phyloP scores from a whole-genome alignment of 1,140 invertebrate species.

The Cryptotermes secundus region DNA sequence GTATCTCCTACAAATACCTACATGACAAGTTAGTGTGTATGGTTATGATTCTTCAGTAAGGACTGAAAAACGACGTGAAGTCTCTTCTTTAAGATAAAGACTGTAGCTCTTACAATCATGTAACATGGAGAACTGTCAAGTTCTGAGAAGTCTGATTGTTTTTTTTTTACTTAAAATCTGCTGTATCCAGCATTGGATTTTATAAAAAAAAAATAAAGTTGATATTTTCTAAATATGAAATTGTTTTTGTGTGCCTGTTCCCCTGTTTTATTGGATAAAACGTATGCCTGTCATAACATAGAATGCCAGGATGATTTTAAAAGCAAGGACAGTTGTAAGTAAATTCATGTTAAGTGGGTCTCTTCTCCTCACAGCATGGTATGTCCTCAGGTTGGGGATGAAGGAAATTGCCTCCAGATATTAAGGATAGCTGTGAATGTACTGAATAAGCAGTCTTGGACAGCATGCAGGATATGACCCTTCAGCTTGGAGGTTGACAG shows the following conservation, averaged over 20 bases:
- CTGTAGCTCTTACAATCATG: background rate
- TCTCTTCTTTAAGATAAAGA: background rate
- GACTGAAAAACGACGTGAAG: background rate
- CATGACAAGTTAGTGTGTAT: background rate
- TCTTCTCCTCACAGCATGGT: no score
- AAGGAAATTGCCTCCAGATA: no score
- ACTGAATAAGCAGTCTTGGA: no score
- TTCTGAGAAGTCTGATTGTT: constrained; percentile 10
- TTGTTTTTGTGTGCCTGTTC: constrained; percentile 19
- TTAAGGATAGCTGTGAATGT: no score
- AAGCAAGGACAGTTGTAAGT: no score
- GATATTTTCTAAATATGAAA: background rate
- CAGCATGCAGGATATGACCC: no score
- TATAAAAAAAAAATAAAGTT: constrained; percentile 5
- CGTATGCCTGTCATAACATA: no score
- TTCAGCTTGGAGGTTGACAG: no score
- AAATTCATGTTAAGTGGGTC: no score
- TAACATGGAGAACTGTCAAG: background rate
- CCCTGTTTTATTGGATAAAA: no score
- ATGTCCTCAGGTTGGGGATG: no score
- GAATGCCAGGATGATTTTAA: no score
- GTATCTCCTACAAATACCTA: background rate
- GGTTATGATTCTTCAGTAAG: background rate
- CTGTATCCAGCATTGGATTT: background rate
- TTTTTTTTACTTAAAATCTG: background rate